Evolutionary conservation across 2,113 vertebrate species (phyloP), one percentile per base, ranked within the genome.

Genomic region (Orcinus orca): DNA sequence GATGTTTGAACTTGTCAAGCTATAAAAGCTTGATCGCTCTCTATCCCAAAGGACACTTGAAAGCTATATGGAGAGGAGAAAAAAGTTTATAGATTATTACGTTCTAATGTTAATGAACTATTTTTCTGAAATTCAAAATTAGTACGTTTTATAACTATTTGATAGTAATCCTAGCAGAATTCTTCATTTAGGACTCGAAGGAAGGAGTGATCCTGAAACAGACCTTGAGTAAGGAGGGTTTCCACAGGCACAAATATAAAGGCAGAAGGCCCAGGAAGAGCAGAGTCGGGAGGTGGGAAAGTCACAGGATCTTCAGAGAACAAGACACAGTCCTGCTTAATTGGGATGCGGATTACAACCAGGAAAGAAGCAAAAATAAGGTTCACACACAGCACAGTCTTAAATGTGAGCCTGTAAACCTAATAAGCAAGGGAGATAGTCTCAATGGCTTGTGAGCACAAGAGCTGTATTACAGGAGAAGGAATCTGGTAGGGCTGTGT

Each of bases 21-120:
- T 98, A 95, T 99, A 99, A 90, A 99, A 99, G 58, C 97, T 98
- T 36, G 99, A 98, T 33, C 89, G 95, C n/a, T 98, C 98, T 60
- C 94, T 98, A 96, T 98, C 98, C 99, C 99, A 99, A 82, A 99
- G 98, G 97, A 99, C 98, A 3, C 98, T 98, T 96, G 99, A 98
- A 88, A 99, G 99, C 99, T 99, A 96, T 71, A 97, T 88, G 96
- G 67, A 88, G 71, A 82, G n/a, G 18, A 87, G 31, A 92, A 33
- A 60, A 83, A 82, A 47, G 25, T 55, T 83, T 60, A 31, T 3
- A 18, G 38, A 38, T n/a, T 71, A 76, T 21, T 65, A 63, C 41
- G 38, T 65, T 81, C 60, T 18, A 29, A 81, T 38, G 15, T 74
- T 38, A 68, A 68, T 13, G 33, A 77, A 36, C 4, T 8, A 41